These are phyloP conservation scores for Lindbergichthys nudifrons DNA, from an alignment of 2,797 vertebrate genomes.

Conservation along the genomic window DNA sequence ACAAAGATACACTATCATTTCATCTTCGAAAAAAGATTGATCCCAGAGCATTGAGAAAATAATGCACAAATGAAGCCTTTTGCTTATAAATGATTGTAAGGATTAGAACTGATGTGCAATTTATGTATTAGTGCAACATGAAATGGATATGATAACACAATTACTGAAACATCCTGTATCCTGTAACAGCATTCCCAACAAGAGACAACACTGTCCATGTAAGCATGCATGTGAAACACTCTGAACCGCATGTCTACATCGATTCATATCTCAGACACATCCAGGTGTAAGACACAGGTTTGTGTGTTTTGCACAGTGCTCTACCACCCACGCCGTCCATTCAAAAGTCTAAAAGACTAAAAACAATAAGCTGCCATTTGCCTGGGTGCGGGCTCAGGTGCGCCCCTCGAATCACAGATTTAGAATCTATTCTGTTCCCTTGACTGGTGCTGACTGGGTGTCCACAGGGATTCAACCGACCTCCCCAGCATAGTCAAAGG, in stretches of 20 bases:
- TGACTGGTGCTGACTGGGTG: conserved; percentile 72
- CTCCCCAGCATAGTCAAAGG: conserved; percentile 81
- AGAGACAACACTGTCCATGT: background rate
- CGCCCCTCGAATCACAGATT: conserved; percentile 69
- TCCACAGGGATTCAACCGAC: conserved; percentile 76
- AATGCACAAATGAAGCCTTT: conserved; percentile 7
- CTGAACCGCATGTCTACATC: conserved; percentile 6
- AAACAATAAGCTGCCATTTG: conserved; percentile 77
- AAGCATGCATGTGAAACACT: conserved; percentile 15
- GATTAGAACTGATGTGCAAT: background rate
- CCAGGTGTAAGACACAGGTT: conserved; percentile 33
- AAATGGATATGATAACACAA: conserved; percentile 2
- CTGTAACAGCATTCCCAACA: background rate
- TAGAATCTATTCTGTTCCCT: conserved; percentile 74
- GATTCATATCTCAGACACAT: conserved; percentile 29
- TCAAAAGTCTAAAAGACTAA: conserved; percentile 58
- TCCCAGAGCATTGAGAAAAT: background rate
- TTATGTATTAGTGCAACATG: conserved; percentile 1
- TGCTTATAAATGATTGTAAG: conserved; percentile 6
- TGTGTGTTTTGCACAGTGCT: conserved; percentile 39
- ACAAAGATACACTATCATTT: conserved; percentile 14
- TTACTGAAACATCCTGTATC: background rate
- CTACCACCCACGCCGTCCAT: conserved; percentile 45
- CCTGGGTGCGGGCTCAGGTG: conserved; percentile 47
- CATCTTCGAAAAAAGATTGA: conserved; percentile 12